Evolutionary conservation across 2,113 vertebrate species (phyloP), one percentile per base, ranked within the genome.

Genomic region (Oreotrochilus melanogaster): DNA sequence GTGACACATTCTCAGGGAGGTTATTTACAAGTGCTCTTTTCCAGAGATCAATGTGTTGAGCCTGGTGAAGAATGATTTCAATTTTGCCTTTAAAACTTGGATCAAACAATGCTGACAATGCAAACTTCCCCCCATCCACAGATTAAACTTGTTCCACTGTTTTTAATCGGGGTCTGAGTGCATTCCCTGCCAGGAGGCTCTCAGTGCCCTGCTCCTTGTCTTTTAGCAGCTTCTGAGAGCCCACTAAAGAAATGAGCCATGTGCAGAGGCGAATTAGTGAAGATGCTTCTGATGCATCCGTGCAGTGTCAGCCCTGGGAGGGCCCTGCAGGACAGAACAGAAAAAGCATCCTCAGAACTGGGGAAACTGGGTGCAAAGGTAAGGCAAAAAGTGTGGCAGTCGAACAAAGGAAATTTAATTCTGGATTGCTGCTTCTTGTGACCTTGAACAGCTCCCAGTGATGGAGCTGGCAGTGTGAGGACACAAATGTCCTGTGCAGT

Each of bases 71-170:
- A 86, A 93, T 4, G 62, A 88, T 79, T 97, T 90, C 96, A 95
- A 84, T 96, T 95, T 70, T 88, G 79, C 94, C 95, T 89, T 90
- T 70, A 95, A 94, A 95, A 81, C 91, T 92, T 96, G 96, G 96
- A 93, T 95, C 93, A 95, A 89, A 75, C 93, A 37, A 45, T 91
- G 95, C 95, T 97, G 96, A 97, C 79, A 11, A 24, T 7, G 91
- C 95, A 96, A 78, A 78, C 84, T 10, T 50, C 85, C 76, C 70
- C 54, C 88, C 81, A 88, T 39, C 89, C 84, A 81, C 78, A 94
- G 86, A 96, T 90, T 95, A 95, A 86, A 93, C 92, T 76, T 91
- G 83, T 94, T 84, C 90, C 74, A 91, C 89, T 87, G 83, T 64
- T 93, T 93, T 89, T 93, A 93, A 93, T 56, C 8, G 92, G 61